Evolutionary conservation across 2,888 invertebrate species (phyloP).

Genomic region (Tinea trinotella): DNA sequence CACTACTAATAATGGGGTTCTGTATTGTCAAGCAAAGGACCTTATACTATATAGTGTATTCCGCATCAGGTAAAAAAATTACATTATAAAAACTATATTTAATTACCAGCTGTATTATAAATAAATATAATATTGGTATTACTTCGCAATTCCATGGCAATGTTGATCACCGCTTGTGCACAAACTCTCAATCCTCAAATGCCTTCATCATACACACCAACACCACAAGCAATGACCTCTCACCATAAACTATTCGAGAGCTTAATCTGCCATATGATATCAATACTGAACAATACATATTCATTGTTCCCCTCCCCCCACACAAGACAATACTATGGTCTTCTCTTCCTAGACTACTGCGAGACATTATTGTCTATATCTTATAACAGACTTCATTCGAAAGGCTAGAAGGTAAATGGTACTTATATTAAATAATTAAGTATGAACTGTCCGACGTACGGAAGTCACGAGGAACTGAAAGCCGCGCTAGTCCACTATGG

Average conservation of each 20-base stretch:
- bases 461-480: slow-evolving; percentile 19
- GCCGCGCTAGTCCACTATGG: slow-evolving; percentile 83
- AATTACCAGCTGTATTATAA: background rate
- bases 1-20: background rate
- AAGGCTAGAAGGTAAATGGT: slow-evolving; percentile 1
- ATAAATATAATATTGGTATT: background rate
- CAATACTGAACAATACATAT: background rate
- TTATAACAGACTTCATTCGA: slow-evolving; percentile 7
- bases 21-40: background rate
- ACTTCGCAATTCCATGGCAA: background rate
- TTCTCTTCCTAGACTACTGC: too few relatives aligned
- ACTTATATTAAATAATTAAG: slow-evolving; percentile 15
- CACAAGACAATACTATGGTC: background rate
- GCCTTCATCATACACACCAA: background rate
- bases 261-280: background rate
- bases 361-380: background rate
- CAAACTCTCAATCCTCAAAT: background rate
- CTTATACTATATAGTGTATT: background rate
- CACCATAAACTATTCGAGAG: slow-evolving; percentile 1
- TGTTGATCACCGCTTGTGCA: background rate
- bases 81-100: background rate
- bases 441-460: slow-evolving; percentile 12
- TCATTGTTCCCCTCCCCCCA: background rate
- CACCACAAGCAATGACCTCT: background rate
- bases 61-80: background rate